phyloP scores from a whole-genome alignment of 2,888 invertebrate genomes.

The Timandra comae region DNA sequence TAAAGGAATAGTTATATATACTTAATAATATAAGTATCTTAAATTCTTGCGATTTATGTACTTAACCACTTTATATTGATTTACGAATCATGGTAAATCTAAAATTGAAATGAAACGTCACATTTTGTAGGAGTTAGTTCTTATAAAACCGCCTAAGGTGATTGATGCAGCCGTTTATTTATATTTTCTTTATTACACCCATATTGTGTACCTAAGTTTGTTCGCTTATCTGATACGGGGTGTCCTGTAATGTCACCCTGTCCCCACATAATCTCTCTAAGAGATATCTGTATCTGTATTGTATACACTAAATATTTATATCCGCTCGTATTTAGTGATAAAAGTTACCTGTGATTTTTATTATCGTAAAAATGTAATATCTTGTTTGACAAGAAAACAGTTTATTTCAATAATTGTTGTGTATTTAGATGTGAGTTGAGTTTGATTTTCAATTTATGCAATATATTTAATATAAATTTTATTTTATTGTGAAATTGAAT shows the following conservation, averaged over 20 bases:
- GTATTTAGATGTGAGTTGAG: slow-evolving; percentile 27
- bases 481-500: slow-evolving; percentile 29
- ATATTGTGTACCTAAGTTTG: no score
- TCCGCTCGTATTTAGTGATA: slow-evolving; percentile 50
- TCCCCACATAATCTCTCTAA: slow-evolving; percentile 32
- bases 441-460: slow-evolving; percentile 24
- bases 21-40: no score
- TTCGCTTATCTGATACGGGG: slow-evolving; percentile 1
- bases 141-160: no score
- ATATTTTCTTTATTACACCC: no score
- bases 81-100: no score
- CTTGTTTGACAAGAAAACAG: slow-evolving; percentile 66
- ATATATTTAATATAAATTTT: slow-evolving; percentile 19
- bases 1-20: no score
- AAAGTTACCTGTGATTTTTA: slow-evolving; percentile 68
- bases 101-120: no score
- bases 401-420: slow-evolving; percentile 34
- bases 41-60: no score
- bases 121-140: no score
- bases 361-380: slow-evolving; percentile 47
- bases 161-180: no score
- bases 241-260: slow-evolving; percentile 10
- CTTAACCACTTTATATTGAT: no score
- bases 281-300: slow-evolving; percentile 27
- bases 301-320: slow-evolving; percentile 22